phyloP scores from a whole-genome alignment of 1,140 invertebrate species.

The Andrena cerasifolii region DNA sequence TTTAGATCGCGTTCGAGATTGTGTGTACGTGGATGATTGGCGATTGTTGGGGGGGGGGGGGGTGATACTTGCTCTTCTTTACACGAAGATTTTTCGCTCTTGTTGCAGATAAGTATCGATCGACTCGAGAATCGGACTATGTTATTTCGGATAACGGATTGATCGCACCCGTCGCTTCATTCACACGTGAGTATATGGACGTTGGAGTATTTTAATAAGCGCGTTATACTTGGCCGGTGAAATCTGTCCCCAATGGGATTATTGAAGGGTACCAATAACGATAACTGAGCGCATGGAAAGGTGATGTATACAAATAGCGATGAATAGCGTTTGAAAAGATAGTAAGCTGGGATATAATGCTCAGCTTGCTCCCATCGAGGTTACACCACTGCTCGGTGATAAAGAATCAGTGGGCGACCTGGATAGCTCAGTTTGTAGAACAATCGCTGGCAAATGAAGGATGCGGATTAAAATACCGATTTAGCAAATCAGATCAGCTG shows the following conservation, averaged over 20 bases:
- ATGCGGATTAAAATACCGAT: neutral
- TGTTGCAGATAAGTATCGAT: constrained; percentile 72
- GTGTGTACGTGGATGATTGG: too few species aligned
- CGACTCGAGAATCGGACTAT: constrained; percentile 75
- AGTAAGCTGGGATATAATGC: too few species aligned
- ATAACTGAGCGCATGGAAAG: too few species aligned
- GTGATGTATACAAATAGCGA: too few species aligned
- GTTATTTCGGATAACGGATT: constrained; percentile 80
- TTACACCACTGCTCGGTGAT: neutral
- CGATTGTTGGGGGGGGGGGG: neutral
- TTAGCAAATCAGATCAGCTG: constrained; percentile 8
- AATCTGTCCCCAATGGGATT: too few species aligned
- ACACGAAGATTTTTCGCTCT: constrained; percentile 25
- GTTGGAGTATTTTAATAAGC: neutral
- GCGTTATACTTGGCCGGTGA: too few species aligned
- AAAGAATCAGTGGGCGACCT: constrained; percentile 15
- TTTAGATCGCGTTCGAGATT: too few species aligned
- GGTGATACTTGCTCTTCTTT: neutral
- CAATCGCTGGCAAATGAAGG: constrained; percentile 14
- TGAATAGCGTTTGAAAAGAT: too few species aligned
- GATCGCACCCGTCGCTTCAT: constrained; percentile 80
- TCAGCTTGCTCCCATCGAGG: too few species aligned
- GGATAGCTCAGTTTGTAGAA: constrained; percentile 16
- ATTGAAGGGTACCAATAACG: too few species aligned
- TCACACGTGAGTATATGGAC: constrained; percentile 76